Evolutionary conservation across 2,113 vertebrate genomes (phyloP).

Genomic region (Barbus barbus): DNA sequence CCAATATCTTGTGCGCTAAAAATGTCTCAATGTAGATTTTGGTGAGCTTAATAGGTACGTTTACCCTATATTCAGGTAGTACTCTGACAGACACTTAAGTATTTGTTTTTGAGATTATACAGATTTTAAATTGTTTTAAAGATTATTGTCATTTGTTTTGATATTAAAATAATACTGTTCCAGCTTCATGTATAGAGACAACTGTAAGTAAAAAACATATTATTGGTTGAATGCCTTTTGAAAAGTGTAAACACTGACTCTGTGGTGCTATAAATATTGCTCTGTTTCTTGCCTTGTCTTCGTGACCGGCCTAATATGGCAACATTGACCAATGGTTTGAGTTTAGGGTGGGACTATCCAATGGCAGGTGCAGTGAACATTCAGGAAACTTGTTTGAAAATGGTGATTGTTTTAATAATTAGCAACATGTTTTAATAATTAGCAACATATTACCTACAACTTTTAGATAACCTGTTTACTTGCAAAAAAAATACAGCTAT

Average conservation of each 20-base stretch:
- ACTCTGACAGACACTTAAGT: too few species aligned
- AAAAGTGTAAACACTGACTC: too few species aligned
- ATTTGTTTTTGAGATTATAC: not conserved
- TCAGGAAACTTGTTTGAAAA: not conserved
- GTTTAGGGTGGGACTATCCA: not conserved
- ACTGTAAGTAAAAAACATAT: too few species aligned
- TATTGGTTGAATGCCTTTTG: too few species aligned
- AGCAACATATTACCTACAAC: not conserved
- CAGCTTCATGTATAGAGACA: too few species aligned
- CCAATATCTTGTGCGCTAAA: too few species aligned
- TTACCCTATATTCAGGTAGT: too few species aligned
- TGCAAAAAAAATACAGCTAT: not conserved
- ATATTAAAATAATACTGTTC: not conserved
- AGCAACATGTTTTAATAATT: too few species aligned
- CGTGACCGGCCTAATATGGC: not conserved
- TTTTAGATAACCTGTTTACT: not conserved
- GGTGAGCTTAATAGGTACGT: too few species aligned
- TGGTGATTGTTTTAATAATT: not conserved
- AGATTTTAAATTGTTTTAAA: not conserved
- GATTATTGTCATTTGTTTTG: not conserved
- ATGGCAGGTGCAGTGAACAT: not conserved
- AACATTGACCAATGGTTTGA: not conserved
- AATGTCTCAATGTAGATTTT: too few species aligned
- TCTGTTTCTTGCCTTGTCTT: not conserved
- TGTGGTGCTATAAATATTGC: not conserved